phyloP scores from a whole-genome alignment of 2,113 vertebrate species.

The Thamnophis sirtalis region DNA sequence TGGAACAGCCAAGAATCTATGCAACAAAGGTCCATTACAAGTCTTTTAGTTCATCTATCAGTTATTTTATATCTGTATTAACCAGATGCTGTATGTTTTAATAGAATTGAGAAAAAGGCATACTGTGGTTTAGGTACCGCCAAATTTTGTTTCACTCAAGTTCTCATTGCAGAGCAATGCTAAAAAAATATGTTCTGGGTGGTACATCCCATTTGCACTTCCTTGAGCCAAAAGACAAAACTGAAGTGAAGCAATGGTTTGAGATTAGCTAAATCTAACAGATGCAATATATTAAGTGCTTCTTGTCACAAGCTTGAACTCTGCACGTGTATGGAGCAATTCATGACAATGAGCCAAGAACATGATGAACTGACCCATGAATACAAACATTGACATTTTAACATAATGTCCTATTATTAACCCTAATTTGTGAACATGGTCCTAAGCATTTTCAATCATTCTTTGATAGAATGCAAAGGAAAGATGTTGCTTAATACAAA shows the following conservation, averaged over 20 bases:
- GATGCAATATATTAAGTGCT: constrained; percentile 62
- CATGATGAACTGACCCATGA: constrained; percentile 47
- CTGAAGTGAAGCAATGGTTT: constrained; percentile 27
- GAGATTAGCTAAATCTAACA: constrained; percentile 45
- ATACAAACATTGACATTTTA: constrained; percentile 35
- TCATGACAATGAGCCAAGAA: constrained; percentile 55
- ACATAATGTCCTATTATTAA: constrained; percentile 45
- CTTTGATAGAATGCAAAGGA: constrained; percentile 2
- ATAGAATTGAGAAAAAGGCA: constrained; percentile 18
- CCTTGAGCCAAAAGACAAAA: constrained; percentile 30
- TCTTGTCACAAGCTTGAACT: constrained; percentile 56
- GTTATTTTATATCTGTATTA: not conserved
- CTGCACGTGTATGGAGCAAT: constrained; percentile 23
- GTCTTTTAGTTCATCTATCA: not conserved
- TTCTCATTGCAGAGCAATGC: constrained; percentile 32
- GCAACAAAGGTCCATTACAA: not conserved
- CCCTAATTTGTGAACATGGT: not conserved
- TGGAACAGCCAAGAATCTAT: not conserved
- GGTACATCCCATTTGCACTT: constrained; percentile 13
- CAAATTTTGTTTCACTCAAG: constrained; percentile 9
- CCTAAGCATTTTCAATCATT: constrained; percentile 6
- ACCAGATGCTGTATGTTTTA: not conserved
- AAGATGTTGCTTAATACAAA: not conserved
- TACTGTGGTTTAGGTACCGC: not conserved
- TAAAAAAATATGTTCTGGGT: constrained; percentile 31